Percentiles rank a stretch among this genome's conserved stretches.
phyloP scores from a whole-genome alignment of 2,113 vertebrate genomes.

The Zeus faber region DNA sequence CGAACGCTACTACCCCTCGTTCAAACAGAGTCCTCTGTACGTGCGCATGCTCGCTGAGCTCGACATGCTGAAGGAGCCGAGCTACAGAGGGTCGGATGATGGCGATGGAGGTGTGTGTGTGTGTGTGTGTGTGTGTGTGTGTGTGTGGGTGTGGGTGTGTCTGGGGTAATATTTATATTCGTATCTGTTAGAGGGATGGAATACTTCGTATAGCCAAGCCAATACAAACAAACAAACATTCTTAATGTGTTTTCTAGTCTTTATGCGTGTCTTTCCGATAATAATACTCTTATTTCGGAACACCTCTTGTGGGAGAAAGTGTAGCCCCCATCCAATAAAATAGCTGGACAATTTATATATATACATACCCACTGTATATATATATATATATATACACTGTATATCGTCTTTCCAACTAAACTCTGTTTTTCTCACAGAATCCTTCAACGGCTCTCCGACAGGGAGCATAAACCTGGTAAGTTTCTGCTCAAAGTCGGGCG shows the following conservation, averaged over 20 bases:
- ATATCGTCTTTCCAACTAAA: too few species aligned
- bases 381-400: too few species aligned
- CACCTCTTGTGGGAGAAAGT: too few species aligned
- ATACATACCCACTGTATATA: too few species aligned
- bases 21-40: constrained; percentile 93
- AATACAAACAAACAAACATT: neutral
- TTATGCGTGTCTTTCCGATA: too few species aligned
- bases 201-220: neutral
- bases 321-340: too few species aligned
- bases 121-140: neutral
- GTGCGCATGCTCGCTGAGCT: constrained; percentile 96
- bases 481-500: constrained; percentile 9
- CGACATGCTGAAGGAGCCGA: constrained; percentile 98
- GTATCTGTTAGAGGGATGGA: neutral
- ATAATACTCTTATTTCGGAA: too few species aligned
- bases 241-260: too few species aligned
- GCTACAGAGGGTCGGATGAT: constrained; percentile 94
- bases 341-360: too few species aligned
- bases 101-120: constrained; percentile 84
- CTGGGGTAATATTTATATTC: neutral
- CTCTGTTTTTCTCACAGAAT: constrained; percentile 75
- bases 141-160: neutral
- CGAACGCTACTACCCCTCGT: constrained; percentile 94
- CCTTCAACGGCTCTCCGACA: constrained; percentile 96
- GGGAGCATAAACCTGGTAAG: constrained; percentile 95